A percentile compares a stretch with the other conserved stretches of the same genome.
Evolutionary conservation across 2,888 invertebrate species (phyloP).

Genomic region (Norana najaformis): DNA sequence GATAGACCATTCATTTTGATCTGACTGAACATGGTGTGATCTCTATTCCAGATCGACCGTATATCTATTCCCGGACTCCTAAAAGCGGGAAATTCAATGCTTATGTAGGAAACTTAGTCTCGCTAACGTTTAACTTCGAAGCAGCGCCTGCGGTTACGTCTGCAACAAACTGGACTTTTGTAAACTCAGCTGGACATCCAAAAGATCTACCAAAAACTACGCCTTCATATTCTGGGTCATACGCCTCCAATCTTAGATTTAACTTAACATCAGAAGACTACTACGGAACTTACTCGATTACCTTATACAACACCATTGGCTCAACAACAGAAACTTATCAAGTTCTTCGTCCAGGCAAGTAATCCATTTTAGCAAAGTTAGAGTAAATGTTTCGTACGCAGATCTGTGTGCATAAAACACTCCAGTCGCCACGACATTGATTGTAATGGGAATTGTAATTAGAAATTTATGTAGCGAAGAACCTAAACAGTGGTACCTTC

Average conservation of each 20-base stretch:
- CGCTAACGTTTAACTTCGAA: not conserved
- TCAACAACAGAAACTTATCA: not conserved
- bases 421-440: no score
- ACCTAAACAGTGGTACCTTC: no score
- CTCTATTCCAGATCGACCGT: not conserved
- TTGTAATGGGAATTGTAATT: no score
- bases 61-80: not conserved
- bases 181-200: not conserved
- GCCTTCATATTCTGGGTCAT: not conserved
- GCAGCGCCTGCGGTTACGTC: not conserved
- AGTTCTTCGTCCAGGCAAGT: not conserved
- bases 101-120: not conserved
- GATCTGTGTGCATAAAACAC: no score
- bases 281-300: not conserved
- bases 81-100: not conserved
- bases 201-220: not conserved
- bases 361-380: no score
- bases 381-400: no score
- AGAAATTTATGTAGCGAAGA: no score
- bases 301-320: not conserved
- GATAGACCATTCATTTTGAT: no score
- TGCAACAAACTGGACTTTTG: not conserved
- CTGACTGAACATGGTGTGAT: no score
- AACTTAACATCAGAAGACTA: not conserved
- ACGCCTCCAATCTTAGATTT: not conserved